Evolutionary conservation across 1,140 invertebrate genomes (phyloP).

Genomic region (Lamellibrachia luymesi): DNA sequence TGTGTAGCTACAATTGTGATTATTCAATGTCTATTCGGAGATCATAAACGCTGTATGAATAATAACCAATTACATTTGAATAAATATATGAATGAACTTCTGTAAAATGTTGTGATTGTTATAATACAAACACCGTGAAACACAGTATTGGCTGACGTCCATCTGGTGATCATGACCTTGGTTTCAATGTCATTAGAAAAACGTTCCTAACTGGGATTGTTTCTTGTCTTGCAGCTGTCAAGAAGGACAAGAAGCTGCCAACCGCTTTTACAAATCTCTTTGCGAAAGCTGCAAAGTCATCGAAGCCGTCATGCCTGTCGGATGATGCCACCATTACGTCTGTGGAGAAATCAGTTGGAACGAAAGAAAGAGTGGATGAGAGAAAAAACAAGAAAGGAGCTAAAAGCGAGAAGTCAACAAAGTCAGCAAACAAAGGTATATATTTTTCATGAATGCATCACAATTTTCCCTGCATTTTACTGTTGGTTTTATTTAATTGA

Average conservation of each 20-base stretch:
- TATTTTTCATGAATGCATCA: not conserved
- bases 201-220: not conserved
- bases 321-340: not conserved
- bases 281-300: constrained; percentile 9
- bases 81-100: too few relatives aligned
- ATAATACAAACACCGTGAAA: too few relatives aligned
- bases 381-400: not conserved
- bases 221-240: not conserved
- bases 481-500: too few relatives aligned
- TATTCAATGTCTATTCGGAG: too few relatives aligned
- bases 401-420: not conserved
- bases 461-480: too few relatives aligned
- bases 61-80: too few relatives aligned
- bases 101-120: too few relatives aligned
- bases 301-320: constrained; percentile 18
- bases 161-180: too few relatives aligned
- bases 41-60: too few relatives aligned
- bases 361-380: not conserved
- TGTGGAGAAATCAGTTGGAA: not conserved
- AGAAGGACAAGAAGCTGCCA: constrained; percentile 30
- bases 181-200: too few relatives aligned
- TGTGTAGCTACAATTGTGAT: too few relatives aligned
- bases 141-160: too few relatives aligned
- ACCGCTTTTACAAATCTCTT: constrained; percentile 35
- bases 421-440: not conserved